Base-by-base conservation (phyloP, 2,888 invertebrate species). In the Cyclophora punctaria region DNA sequence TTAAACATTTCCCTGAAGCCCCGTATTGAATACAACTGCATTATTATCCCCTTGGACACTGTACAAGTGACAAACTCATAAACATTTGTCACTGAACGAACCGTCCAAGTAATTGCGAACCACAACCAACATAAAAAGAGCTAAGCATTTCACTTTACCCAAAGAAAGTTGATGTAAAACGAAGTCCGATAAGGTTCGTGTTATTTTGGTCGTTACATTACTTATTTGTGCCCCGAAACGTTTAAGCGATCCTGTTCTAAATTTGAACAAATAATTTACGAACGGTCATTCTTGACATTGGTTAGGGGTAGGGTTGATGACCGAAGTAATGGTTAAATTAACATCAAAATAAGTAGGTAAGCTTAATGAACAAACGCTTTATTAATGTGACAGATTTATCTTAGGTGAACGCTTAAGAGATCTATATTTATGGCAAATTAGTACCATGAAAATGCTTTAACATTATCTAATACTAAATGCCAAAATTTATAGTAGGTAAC, bases 191-290 rank as follows among this genome's bases (percentile, higher is more conserved):
- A 61, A 34, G 66, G 83, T 51, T 67, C 83, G 57, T 34, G 4
- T 2, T 46, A 58, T 51, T 53, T 45, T 77, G 80, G 81, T 63
- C 53, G 51, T 50, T 48, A 48, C 71, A 85, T 86, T 84, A 85
- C 83, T 85, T 88, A 88, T 86, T 84, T 83, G 83, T 81, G 81
- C 80, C 83, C 84, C 80, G 75, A 81, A 86, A 84, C 85, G 83
- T 82, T 87, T 85, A 86, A 76, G 73, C 80, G 83, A 84, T 85
- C 78, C 83, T 74, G 77, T 80, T 85, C 85, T 84, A 88, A 87
- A 87, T 87, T 86, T 83, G 78, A 84, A 84, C 85, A 81, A 84
- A 88, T 87, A 87, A 87, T 87, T 88, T 85, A 87, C 82, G 79
- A 78, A 83, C 83, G 81, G 83, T 80, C 84, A 82, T 75, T 83